phyloP scores from a whole-genome alignment of 2,113 vertebrate genomes.

The Saguinus imperator region DNA sequence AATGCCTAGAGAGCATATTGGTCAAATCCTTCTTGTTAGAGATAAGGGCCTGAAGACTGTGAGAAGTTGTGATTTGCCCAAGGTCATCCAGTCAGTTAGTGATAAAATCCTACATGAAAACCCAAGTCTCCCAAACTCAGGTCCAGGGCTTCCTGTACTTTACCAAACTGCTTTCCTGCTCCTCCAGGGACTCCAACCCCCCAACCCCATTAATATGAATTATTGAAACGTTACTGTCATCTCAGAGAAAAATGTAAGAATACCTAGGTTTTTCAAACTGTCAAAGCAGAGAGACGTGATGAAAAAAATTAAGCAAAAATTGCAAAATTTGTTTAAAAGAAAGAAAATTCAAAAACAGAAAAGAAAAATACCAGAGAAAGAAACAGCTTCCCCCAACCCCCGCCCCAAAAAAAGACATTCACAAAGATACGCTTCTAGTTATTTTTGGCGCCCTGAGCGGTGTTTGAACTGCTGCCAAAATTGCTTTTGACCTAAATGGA shows the following conservation, averaged over 20 bases:
- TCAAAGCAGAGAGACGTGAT: slow-evolving; percentile 25
- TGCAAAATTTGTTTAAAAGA: neutral
- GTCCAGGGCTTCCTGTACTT: neutral
- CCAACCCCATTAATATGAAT: neutral
- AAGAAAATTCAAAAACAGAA: slow-evolving; percentile 23
- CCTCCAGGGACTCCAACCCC: neutral
- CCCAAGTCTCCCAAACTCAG: neutral
- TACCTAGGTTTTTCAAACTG: neutral
- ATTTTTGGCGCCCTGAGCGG: neutral
- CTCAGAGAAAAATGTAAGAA: neutral
- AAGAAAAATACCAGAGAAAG: slow-evolving; percentile 29
- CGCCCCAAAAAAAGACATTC: neutral
- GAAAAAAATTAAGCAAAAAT: slow-evolving; percentile 48
- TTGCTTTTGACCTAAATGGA: slow-evolving; percentile 66
- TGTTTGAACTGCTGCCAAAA: slow-evolving; percentile 52
- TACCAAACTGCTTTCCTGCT: neutral
- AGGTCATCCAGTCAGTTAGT: neutral
- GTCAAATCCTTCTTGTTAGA: slow-evolving; percentile 43
- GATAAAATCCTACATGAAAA: neutral
- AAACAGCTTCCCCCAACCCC: neutral
- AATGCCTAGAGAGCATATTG: neutral
- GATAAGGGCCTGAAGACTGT: neutral
- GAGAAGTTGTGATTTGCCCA: slow-evolving; percentile 14
- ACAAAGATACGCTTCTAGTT: slow-evolving; percentile 50
- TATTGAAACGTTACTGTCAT: neutral